phyloP scores from a whole-genome alignment of 2,113 vertebrate genomes.

The Emberiza fucata region DNA sequence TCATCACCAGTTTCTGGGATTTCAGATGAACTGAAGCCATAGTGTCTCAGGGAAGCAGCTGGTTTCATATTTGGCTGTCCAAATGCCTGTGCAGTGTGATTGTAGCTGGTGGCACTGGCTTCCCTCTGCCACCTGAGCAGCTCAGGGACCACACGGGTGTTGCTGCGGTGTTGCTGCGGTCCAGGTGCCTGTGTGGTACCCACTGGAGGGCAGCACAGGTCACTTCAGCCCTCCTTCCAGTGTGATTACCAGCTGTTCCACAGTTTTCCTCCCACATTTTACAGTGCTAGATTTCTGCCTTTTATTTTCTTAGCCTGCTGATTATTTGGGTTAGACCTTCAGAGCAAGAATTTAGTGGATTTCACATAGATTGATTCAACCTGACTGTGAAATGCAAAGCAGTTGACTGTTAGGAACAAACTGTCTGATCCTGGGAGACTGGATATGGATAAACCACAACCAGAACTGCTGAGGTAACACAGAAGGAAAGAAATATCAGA shows the following conservation, averaged over 20 bases:
- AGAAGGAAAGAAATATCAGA: neutral
- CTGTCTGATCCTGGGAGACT: neutral
- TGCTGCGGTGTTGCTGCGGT: neutral
- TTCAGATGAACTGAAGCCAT: neutral
- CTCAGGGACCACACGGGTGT: neutral
- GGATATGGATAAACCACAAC: neutral
- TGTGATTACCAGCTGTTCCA: neutral
- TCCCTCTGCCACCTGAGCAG: neutral
- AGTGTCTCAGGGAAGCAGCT: neutral
- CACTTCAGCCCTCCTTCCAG: neutral
- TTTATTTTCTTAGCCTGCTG: slow-evolving; percentile 29
- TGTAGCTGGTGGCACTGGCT: neutral
- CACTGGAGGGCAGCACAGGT: slow-evolving; percentile 67
- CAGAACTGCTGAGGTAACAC: neutral
- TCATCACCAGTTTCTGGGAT: neutral
- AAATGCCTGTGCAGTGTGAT: neutral
- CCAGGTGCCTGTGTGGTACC: neutral
- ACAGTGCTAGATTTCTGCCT: neutral
- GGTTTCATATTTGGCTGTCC: neutral
- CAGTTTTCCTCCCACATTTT: neutral
- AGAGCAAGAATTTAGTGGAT: neutral
- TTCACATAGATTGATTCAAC: neutral
- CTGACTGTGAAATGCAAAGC: neutral
- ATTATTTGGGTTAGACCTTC: slow-evolving; percentile 38
- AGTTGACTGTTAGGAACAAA: neutral